Base-by-base conservation (phyloP, 2,888 invertebrate species). In the Graphium colonna region DNA sequence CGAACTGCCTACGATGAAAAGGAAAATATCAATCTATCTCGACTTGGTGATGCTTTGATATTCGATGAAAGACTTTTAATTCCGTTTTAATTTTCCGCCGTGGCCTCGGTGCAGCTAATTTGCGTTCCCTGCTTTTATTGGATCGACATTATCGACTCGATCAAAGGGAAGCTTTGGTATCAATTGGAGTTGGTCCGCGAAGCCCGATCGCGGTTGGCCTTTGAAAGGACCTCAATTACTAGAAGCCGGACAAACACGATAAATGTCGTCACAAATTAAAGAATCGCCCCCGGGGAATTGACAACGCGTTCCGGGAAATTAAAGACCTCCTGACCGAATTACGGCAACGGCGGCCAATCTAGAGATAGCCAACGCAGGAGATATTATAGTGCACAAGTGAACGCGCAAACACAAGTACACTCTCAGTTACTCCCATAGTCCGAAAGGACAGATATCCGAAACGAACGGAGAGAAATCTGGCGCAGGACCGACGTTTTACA, bases 191-290 rank as follows among this genome's bases (percentile, higher is more conserved):
- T 85, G 83, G 80, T 73, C 74, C 74, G 62, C 43, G 82, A 85
- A 83, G 77, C 83, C 82, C 52, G 64, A 72, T 63, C 67, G 61
- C 44, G 43, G 67, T 69, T 50, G 57, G 57, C 58, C 59, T 65
- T 60, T 71, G 69, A 71, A 73, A 71, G 69, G 67, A 67, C 70
- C 70, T 78, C 83, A 87, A 86, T 87, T 85, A 85, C 69, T 58
- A 64, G 85, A 86, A 85, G 81, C 87, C 86, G 64, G 52, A 68
- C 69, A 75, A 84, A 83, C 68, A 76, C 76, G 73, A 77, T 78
- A 75, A 82, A 79, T 79, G 80, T 78, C 79, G 71, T 70, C 71
- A 75, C 80, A 87, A 87, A 88, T 87, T 84, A 85, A 87, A 84
- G 79, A 85, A 82, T 77, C 72, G 74, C 68, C 73, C 70, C 61